Evolutionary conservation across 2,888 invertebrate genomes (phyloP).

Genomic region (Drosophila recens): DNA sequence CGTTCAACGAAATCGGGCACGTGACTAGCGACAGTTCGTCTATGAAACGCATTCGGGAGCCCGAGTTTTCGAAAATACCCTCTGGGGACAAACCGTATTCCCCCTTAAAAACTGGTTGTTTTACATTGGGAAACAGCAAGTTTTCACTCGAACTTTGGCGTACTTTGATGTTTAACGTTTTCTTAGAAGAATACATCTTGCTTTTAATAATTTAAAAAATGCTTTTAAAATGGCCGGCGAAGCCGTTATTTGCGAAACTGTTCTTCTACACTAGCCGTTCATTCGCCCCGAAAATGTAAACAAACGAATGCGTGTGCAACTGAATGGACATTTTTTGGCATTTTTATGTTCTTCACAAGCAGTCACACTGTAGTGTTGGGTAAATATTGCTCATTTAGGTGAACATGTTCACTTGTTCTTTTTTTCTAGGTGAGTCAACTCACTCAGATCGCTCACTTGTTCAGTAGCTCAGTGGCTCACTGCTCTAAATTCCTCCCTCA

Average conservation of each 20-base stretch:
- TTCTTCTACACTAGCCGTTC: slow-evolving; percentile 27
- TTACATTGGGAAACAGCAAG: slow-evolving; percentile 29
- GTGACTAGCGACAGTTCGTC: not conserved
- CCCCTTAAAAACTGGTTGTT: slow-evolving; percentile 33
- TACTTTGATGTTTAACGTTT: slow-evolving; percentile 25
- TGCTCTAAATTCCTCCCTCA: no score
- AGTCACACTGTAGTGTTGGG: slow-evolving; percentile 26
- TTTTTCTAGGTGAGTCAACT: no score
- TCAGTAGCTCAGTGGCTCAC: no score
- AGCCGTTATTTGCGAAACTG: slow-evolving; percentile 19
- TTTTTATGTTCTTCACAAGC: slow-evolving; percentile 4
- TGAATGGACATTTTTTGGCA: slow-evolving; percentile 6
- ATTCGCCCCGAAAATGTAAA: slow-evolving; percentile 62
- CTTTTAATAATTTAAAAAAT: not conserved
- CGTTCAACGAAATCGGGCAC: slow-evolving; percentile 23
- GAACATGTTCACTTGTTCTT: no score
- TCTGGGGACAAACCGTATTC: slow-evolving; percentile 48
- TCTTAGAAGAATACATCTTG: slow-evolving; percentile 6
- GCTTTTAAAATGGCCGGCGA: slow-evolving; percentile 19
- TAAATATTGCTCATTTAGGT: no score
- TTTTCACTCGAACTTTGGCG: slow-evolving; percentile 3
- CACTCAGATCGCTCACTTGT: no score
- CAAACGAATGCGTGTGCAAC: slow-evolving; percentile 26
- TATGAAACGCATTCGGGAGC: slow-evolving; percentile 25
- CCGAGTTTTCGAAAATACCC: slow-evolving; percentile 39